Evolutionary conservation across 2,113 vertebrate species (phyloP).

Genomic region (Rousettus leschenaultii): DNA sequence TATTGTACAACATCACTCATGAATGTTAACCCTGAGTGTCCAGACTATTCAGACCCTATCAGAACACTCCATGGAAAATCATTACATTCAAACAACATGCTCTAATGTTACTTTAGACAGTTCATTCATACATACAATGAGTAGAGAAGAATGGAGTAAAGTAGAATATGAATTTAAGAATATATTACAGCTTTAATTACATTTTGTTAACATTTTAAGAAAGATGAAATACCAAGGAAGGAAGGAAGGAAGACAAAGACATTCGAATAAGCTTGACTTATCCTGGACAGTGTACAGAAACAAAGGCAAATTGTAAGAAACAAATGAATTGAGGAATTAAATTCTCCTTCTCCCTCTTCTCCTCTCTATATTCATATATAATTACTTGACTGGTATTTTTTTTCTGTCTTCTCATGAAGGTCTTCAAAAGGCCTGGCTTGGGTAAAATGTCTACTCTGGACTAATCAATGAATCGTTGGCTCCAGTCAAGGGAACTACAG

Average conservation of each 20-base stretch:
- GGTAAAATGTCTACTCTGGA: background rate
- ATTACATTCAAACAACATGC: background rate
- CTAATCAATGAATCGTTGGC: background rate
- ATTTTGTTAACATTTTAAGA: background rate
- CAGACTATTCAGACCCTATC: background rate
- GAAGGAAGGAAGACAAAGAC: fast-evolving
- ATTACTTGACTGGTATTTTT: background rate
- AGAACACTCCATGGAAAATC: background rate
- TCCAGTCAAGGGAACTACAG: background rate
- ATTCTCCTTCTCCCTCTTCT: background rate
- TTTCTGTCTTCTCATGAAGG: background rate
- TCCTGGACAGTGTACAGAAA: background rate
- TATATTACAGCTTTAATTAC: background rate
- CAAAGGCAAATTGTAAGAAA: background rate
- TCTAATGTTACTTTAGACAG: background rate
- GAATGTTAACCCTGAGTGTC: background rate
- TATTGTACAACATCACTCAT: background rate
- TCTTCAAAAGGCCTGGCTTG: background rate
- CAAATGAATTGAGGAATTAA: background rate
- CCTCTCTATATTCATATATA: background rate
- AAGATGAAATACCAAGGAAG: background rate
- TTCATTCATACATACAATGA: too few species aligned
- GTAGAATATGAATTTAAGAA: background rate
- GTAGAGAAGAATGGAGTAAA: background rate
- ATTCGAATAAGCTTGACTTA: background rate